Evolutionary conservation across 2,113 vertebrate genomes (phyloP).

Genomic region (Erythrocercus mccallii): DNA sequence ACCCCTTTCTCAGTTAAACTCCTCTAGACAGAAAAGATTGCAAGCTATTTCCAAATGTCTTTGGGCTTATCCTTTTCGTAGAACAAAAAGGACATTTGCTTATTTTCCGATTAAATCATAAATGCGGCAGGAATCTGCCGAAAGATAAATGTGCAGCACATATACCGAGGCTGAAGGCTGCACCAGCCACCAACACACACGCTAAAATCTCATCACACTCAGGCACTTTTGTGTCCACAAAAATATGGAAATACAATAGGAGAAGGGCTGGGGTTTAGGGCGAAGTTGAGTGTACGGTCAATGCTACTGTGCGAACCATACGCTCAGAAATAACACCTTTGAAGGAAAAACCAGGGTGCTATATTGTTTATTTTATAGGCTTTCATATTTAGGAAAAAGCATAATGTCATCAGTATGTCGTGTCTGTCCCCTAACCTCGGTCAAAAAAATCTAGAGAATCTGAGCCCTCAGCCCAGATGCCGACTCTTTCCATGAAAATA

Average conservation of each 20-base stretch:
- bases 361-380: neutral
- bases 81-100: neutral
- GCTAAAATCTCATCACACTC: neutral
- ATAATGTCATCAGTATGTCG: neutral
- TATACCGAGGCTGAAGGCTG: neutral
- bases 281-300: neutral
- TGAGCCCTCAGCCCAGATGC: neutral
- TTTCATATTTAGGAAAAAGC: neutral
- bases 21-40: neutral
- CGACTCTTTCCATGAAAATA: slow-evolving; percentile 7
- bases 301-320: neutral
- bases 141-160: neutral
- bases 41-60: neutral
- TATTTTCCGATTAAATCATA: neutral
- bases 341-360: neutral
- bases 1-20: neutral
- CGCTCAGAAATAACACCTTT: neutral
- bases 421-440: neutral
- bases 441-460: neutral
- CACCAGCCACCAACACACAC: too few species aligned
- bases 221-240: neutral
- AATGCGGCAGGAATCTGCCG: neutral
- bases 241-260: neutral
- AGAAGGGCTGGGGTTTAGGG: neutral
- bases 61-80: neutral